Evolutionary conservation across 2,888 invertebrate species (phyloP).

Genomic region (Nineta flava): DNA sequence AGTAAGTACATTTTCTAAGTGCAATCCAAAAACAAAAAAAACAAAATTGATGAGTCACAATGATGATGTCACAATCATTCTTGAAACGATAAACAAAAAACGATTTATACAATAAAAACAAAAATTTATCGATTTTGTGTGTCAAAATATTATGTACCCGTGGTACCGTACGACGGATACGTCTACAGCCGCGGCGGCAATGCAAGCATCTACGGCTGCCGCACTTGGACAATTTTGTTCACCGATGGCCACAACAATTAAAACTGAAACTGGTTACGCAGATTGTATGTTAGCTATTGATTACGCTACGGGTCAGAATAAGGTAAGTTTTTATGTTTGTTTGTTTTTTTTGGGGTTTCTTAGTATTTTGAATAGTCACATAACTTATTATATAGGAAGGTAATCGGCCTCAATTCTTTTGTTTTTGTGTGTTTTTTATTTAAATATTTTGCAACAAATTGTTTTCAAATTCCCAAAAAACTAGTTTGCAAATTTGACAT

Average conservation of each 20-base stretch:
- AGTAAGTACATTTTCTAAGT: neutral
- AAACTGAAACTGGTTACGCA: slow-evolving; percentile 49
- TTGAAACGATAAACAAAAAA: neutral
- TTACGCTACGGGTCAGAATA: slow-evolving; percentile 42
- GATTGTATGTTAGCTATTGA: slow-evolving; percentile 56
- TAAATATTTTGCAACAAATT: too few relatives aligned
- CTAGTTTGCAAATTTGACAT: too few relatives aligned
- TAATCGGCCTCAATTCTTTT: too few relatives aligned
- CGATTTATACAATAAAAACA: neutral
- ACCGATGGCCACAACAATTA: slow-evolving; percentile 41
- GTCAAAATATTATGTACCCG: slow-evolving; percentile 33
- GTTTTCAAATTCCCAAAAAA: too few relatives aligned
- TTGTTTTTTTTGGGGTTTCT: neutral
- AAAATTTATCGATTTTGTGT: too few relatives aligned
- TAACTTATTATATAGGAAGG: too few relatives aligned
- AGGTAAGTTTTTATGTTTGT: slow-evolving; percentile 32
- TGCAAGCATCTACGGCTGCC: slow-evolving; percentile 19
- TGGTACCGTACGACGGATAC: slow-evolving; percentile 32
- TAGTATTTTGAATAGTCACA: neutral
- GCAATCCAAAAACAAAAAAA: neutral
- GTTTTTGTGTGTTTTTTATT: too few relatives aligned
- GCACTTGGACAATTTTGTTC: slow-evolving; percentile 37
- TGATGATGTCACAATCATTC: neutral
- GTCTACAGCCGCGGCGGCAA: slow-evolving; percentile 5
- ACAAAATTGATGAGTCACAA: neutral